phyloP scores from a whole-genome alignment of 2,888 invertebrate genomes.

The Heliconius erato region DNA sequence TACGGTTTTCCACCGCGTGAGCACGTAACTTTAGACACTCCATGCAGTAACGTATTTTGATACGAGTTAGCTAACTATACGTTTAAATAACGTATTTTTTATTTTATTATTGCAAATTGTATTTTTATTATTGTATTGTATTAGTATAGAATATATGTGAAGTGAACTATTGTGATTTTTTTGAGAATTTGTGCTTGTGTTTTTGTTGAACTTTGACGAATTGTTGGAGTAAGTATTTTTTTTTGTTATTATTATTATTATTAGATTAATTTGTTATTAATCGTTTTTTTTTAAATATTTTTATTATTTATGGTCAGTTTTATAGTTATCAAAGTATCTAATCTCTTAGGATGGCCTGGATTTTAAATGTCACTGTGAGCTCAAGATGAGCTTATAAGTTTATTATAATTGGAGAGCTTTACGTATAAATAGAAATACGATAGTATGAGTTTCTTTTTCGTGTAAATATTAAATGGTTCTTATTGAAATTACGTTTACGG shows the following conservation, averaged over 20 bases:
- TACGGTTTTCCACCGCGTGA: conserved; percentile 80
- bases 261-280: conserved; percentile 58
- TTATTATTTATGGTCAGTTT: conserved; percentile 48
- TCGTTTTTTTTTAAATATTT: conserved; percentile 62
- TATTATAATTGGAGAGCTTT: conserved; percentile 39
- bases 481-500: no score
- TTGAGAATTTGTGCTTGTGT: conserved; percentile 74
- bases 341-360: conserved; percentile 74
- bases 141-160: conserved; percentile 50
- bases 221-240: conserved; percentile 74
- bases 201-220: conserved; percentile 57
- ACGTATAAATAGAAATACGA: conserved; percentile 18
- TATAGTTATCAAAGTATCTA: conserved; percentile 73
- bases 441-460: no score
- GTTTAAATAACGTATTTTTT: no score
- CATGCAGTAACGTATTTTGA: conserved; percentile 53
- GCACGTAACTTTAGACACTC: conserved; percentile 71
- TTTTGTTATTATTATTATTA: conserved; percentile 37
- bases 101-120: no score
- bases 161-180: conserved; percentile 70
- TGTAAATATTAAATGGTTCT: no score
- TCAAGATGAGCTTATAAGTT: conserved; percentile 50
- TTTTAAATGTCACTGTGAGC: conserved; percentile 72
- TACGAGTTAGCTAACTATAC: conserved; percentile 43
- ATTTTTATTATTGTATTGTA: not conserved